Evolutionary conservation across 2,888 invertebrate species (phyloP), one percentile per base, ranked within the genome.

Genomic region (Microplitis deprimator): DNA sequence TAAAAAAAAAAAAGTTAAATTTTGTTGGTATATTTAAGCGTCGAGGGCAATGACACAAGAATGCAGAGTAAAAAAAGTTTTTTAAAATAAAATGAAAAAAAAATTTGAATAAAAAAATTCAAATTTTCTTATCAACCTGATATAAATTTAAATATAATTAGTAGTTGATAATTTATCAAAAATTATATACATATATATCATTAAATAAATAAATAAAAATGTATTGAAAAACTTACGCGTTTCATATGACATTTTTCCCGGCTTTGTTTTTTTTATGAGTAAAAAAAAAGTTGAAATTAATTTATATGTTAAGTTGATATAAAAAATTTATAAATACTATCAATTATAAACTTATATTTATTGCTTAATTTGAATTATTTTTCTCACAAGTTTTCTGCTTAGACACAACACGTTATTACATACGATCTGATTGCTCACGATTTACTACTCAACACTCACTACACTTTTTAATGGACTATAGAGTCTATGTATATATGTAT

Each of bases 1-100:
- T 50, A 50, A 50, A 50, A 50, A 50, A 50, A 13, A 50, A 13
- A 50, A 50, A 50, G 50, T 13, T 10, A 13, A 50, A 50, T 50
- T 50, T 50, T 50, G 50, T 50, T 50, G 50, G 50, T 50, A 50
- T 50, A 50, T 50, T 50, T 50, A 50, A 50, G 50, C 50, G 50
- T 50, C 13, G 50, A 50, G 50, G 50, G 50, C 50, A 50, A 50
- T 50, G 50, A 50, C 50, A 50, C 50, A 50, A 13, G 50, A 50
- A 50, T 50, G 50, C 13, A 50, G 50, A 50, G 50, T 50, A 50
- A 50, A 50, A 50, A 13, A 50, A 50, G 50, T 50, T 10, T 10
- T 10, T 10, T 20, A 1, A 50, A 50, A 50, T 10, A 50, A 50
- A 50, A 50, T 5, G 0, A 50, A 8, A 13, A 1, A 50, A 41